These are phyloP conservation scores for Coracopsis vasa DNA, from an alignment of 2,113 vertebrate species.

Conservation along the genomic window DNA sequence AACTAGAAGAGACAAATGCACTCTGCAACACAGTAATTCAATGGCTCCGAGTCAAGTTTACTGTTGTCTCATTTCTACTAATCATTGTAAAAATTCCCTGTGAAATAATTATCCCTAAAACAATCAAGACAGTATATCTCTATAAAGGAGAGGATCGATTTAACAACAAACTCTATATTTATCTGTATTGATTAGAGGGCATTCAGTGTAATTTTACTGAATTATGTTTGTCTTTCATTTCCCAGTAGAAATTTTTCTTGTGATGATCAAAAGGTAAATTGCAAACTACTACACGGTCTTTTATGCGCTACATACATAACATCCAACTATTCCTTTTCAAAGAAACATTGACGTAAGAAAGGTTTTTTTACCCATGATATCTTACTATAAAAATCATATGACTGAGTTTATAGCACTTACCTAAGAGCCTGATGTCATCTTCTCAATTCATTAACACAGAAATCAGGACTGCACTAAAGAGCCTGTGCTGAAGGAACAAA, in stretches of 20 bases:
- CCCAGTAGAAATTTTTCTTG: slow-evolving; percentile 79
- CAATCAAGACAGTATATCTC: slow-evolving; percentile 82
- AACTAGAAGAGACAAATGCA: slow-evolving; percentile 60
- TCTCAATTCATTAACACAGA: slow-evolving; percentile 72
- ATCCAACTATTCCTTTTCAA: slow-evolving; percentile 41
- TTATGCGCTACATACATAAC: slow-evolving; percentile 50
- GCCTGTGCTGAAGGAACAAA: slow-evolving; percentile 73
- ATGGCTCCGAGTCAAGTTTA: slow-evolving; percentile 73
- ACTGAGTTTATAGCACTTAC: slow-evolving; percentile 67
- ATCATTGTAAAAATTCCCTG: slow-evolving; percentile 77
- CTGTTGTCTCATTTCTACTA: slow-evolving; percentile 72
- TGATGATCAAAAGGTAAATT: slow-evolving; percentile 69
- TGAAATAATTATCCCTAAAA: slow-evolving; percentile 83
- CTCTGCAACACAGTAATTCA: slow-evolving; percentile 53
- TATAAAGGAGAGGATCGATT: slow-evolving; percentile 82
- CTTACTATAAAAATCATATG: slow-evolving; percentile 57
- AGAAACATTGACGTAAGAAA: slow-evolving; percentile 15
- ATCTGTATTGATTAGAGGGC: slow-evolving; percentile 80
- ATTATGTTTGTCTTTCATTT: slow-evolving; percentile 80
- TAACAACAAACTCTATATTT: slow-evolving; percentile 90
- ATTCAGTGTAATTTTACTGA: slow-evolving; percentile 82
- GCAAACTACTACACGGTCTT: slow-evolving; percentile 57
- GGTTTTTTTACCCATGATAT: slow-evolving; percentile 36
- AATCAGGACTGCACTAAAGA: slow-evolving; percentile 64
- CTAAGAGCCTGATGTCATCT: slow-evolving; percentile 70